A percentile compares a stretch with the other conserved stretches of the same genome.
Conservation (phyloP, 2,888 invertebrate species). For the Sminthurinus aureus region DNA sequence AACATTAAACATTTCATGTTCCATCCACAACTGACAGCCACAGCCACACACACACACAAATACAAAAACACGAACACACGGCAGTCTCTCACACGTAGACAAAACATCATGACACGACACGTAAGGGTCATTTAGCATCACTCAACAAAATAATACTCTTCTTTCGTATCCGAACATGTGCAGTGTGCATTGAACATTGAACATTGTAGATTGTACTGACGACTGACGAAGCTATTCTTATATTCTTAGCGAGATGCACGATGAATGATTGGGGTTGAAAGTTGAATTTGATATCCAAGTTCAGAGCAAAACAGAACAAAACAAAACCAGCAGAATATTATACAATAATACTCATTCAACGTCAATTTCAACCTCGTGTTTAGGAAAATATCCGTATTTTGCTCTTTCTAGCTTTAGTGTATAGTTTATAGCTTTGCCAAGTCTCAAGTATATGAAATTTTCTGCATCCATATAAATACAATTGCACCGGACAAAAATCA, state of each 20-base stretch:
- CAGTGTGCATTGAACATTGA: too few species aligned
- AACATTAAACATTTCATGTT: background rate
- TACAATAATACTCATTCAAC: too few species aligned
- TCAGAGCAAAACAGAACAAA: background rate
- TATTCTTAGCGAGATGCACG: background rate
- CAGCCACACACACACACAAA: background rate
- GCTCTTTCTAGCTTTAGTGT: too few species aligned
- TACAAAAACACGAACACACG: constrained; percentile 9
- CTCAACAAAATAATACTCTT: constrained; percentile 1
- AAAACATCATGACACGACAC: constrained; percentile 13
- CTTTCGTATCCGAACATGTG: background rate
- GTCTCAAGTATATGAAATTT: too few species aligned
- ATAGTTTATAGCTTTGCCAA: too few species aligned
- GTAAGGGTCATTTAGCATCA: background rate
- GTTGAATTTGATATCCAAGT: background rate
- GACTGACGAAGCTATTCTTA: too few species aligned
- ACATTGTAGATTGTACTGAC: too few species aligned
- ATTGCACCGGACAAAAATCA: too few species aligned
- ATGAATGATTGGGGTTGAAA: constrained; percentile 2
- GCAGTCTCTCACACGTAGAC: constrained; percentile 15
- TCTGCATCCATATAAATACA: too few species aligned
- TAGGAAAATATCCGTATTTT: too few species aligned
- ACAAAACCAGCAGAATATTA: background rate
- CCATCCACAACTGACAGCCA: background rate
- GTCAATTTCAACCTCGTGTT: too few species aligned